Conservation (phyloP, 2,888 invertebrate genomes). For the Ochropacha duplaris region DNA sequence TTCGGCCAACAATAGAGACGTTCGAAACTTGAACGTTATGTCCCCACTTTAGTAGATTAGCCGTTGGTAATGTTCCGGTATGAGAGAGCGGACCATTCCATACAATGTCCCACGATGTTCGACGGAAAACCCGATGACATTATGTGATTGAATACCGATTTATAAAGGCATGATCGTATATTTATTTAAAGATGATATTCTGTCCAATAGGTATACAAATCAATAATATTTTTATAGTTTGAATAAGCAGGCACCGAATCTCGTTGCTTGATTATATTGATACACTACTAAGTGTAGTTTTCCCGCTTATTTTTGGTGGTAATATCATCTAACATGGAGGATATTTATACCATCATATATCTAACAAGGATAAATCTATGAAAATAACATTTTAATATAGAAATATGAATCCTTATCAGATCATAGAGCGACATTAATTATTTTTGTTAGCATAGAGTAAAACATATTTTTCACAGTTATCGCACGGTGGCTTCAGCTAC, state of each 20-base stretch:
- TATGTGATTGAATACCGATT: constrained; percentile 50
- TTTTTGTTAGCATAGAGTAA: too few relatives aligned
- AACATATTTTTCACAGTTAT: constrained; percentile 63
- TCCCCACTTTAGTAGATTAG: constrained; percentile 67
- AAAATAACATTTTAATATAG: too few relatives aligned
- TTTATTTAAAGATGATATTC: constrained; percentile 3
- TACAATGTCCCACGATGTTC: constrained; percentile 41
- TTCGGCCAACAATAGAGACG: constrained; percentile 44
- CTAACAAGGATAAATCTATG: too few relatives aligned
- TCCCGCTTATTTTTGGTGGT: not conserved
- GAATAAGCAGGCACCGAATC: too few relatives aligned
- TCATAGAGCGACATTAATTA: too few relatives aligned
- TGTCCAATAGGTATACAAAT: not conserved
- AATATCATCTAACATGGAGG: too few relatives aligned
- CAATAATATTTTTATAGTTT: constrained; percentile 4
- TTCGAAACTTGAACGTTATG: constrained; percentile 34
- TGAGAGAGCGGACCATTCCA: constrained; percentile 20
- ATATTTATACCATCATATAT: too few relatives aligned
- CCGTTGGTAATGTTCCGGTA: constrained; percentile 57
- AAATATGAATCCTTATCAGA: too few relatives aligned
- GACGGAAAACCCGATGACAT: constrained; percentile 47
- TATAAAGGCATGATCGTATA: constrained; percentile 28
- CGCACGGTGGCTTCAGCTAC: constrained; percentile 85
- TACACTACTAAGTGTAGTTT: not conserved
- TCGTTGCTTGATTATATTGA: too few relatives aligned